Evolutionary conservation across 2,888 invertebrate genomes (phyloP).

Genomic region (Hypena proboscidalis): DNA sequence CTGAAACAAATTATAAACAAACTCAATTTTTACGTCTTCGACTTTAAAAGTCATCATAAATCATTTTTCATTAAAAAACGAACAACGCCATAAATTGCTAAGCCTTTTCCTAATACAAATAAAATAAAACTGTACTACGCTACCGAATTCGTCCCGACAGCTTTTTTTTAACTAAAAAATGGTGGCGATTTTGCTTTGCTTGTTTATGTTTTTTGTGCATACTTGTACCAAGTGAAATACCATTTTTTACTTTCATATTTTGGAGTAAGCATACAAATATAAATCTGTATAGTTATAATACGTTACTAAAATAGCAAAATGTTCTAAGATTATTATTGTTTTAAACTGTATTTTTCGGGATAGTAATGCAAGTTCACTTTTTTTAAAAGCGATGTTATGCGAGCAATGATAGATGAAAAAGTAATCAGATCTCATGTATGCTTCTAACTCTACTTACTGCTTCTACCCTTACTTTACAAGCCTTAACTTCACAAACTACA

Average conservation of each 20-base stretch:
- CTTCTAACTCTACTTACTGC: too few relatives aligned
- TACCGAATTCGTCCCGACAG: slow-evolving; percentile 67
- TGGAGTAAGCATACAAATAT: too few relatives aligned
- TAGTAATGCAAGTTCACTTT: too few relatives aligned
- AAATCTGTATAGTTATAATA: too few relatives aligned
- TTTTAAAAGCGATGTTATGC: too few relatives aligned
- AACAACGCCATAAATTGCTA: slow-evolving; percentile 65
- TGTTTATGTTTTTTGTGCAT: slow-evolving; percentile 45
- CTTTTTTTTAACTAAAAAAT: slow-evolving; percentile 68
- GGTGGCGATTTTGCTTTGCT: slow-evolving; percentile 49
- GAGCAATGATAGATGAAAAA: too few relatives aligned
- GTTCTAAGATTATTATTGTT: too few relatives aligned
- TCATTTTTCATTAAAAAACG: slow-evolving; percentile 60
- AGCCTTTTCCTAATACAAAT: slow-evolving; percentile 61
- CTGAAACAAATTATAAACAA: slow-evolving; percentile 13
- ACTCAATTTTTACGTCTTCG: slow-evolving; percentile 26
- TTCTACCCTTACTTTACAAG: too few relatives aligned
- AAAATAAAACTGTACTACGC: slow-evolving; percentile 68
- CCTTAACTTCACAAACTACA: too few relatives aligned
- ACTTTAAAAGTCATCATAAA: slow-evolving; percentile 63
- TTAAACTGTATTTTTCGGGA: too few relatives aligned
- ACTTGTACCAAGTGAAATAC: slow-evolving; percentile 23
- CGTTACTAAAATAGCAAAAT: too few relatives aligned
- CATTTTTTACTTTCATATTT: slow-evolving; percentile 33
- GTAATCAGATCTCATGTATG: too few relatives aligned